Evolutionary conservation across 2,888 invertebrate species (phyloP).

Genomic region (Scaptomyza caliginosa): DNA sequence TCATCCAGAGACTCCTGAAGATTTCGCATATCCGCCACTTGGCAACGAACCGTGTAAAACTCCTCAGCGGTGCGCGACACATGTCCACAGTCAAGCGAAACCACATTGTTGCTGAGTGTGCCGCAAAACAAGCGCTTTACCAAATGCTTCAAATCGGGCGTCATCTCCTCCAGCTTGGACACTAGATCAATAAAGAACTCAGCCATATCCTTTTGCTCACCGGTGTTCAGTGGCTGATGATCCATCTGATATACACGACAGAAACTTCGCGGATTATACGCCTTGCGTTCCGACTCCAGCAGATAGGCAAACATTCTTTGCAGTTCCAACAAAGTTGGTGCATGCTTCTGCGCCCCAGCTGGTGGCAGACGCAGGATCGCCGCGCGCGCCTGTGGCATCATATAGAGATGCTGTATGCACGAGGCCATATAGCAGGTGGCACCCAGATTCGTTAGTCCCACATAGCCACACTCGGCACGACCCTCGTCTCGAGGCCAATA

Average conservation of each 20-base stretch:
- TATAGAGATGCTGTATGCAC: constrained; percentile 98
- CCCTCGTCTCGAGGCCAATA: constrained; percentile 99
- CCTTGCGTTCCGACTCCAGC: constrained; percentile 96
- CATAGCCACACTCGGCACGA: constrained; percentile 96
- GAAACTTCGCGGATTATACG: constrained; percentile 97
- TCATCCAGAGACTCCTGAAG: constrained; percentile 97
- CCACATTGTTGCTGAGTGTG: constrained; percentile 96
- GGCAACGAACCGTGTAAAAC: constrained; percentile 98
- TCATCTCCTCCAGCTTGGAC: constrained; percentile 98
- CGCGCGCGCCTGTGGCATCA: constrained; percentile 97
- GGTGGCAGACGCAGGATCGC: constrained; percentile 92
- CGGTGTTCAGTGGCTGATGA: constrained; percentile 97
- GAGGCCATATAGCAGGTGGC: constrained; percentile 99
- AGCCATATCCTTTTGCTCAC: constrained; percentile 99
- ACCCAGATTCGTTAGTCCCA: constrained; percentile 96
- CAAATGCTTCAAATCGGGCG: constrained; percentile 93
- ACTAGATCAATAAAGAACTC: constrained; percentile 98
- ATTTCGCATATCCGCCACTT: constrained; percentile 98
- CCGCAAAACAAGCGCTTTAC: constrained; percentile 97
- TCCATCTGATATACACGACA: constrained; percentile 99
- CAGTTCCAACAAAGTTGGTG: constrained; percentile 92
- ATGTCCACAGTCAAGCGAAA: constrained; percentile 97
- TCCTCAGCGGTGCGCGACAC: constrained; percentile 97
- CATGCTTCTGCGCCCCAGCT: constrained; percentile 90
- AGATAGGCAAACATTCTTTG: constrained; percentile 98